Evolutionary conservation across 2,113 vertebrate species (phyloP).

Genomic region (Shinisaurus crocodilurus): DNA sequence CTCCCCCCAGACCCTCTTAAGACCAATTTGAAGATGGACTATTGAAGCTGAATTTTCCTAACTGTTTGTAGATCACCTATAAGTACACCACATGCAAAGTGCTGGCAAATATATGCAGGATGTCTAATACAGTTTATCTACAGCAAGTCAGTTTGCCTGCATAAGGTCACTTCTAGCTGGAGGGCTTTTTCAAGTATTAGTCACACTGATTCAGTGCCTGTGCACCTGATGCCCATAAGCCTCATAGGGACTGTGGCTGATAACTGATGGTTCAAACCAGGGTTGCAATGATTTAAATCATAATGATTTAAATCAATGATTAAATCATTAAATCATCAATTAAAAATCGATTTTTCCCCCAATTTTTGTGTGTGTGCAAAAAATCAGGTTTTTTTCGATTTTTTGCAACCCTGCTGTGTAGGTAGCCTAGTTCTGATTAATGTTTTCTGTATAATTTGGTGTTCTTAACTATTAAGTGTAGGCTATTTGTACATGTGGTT

Average conservation of each 20-base stretch:
- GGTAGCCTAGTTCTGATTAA: too few species aligned
- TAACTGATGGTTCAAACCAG: neutral
- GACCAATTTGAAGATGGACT: neutral
- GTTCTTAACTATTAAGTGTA: too few species aligned
- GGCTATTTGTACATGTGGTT: too few species aligned
- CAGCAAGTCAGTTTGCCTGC: conserved; percentile 6
- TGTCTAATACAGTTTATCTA: conserved; percentile 13
- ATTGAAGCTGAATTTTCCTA: neutral
- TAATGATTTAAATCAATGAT: too few species aligned
- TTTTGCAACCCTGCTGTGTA: too few species aligned
- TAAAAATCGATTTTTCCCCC: too few species aligned
- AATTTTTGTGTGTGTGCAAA: too few species aligned
- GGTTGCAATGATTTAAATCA: too few species aligned
- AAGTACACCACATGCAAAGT: conserved; percentile 30
- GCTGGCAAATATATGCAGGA: conserved; percentile 27
- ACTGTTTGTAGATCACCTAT: neutral
- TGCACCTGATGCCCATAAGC: neutral
- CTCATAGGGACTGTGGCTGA: neutral
- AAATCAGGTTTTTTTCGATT: too few species aligned
- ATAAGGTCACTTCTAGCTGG: neutral
- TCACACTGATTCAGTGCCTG: neutral
- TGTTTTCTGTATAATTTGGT: too few species aligned
- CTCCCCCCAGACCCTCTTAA: neutral
- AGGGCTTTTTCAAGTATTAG: neutral
- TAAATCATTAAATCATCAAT: too few species aligned